Percentiles rank a stretch among this genome's conserved stretches.
phyloP scores from a whole-genome alignment of 2,113 vertebrate genomes.

The Charina bottae region DNA sequence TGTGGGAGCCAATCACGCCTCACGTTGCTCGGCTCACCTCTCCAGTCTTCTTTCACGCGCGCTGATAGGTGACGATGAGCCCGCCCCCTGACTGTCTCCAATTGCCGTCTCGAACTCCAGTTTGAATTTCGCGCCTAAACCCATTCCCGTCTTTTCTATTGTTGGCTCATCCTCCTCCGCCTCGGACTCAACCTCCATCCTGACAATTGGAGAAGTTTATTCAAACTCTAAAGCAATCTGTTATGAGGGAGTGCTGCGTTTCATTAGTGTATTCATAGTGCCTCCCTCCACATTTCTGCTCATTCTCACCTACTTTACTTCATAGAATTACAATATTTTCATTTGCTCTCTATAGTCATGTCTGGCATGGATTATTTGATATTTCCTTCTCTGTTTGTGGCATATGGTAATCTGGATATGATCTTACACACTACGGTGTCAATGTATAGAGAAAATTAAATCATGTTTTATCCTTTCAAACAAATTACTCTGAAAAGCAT shows the following conservation, averaged over 20 bases:
- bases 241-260: not conserved
- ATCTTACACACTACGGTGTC: not conserved
- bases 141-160: too few species aligned
- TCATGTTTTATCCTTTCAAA: slow-evolving; percentile 2
- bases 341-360: not conserved
- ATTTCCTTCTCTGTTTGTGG: slow-evolving; percentile 1
- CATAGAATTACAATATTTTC: not conserved
- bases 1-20: too few species aligned
- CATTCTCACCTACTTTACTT: not conserved
- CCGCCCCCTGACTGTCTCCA: too few species aligned
- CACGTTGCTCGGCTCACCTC: too few species aligned
- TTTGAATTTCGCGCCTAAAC: too few species aligned
- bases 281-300: not conserved
- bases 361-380: not conserved
- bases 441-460: slow-evolving; percentile 3
- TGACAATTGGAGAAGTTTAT: not conserved
- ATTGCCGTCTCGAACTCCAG: too few species aligned
- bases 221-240: not conserved
- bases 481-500: not conserved
- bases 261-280: not conserved
- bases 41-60: too few species aligned
- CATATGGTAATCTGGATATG: not conserved
- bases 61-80: too few species aligned
- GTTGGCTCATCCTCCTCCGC: too few species aligned
- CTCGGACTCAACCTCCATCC: too few species aligned